Evolutionary conservation across 2,113 vertebrate species (phyloP).

Genomic region (Pelodiscus sinensis): DNA sequence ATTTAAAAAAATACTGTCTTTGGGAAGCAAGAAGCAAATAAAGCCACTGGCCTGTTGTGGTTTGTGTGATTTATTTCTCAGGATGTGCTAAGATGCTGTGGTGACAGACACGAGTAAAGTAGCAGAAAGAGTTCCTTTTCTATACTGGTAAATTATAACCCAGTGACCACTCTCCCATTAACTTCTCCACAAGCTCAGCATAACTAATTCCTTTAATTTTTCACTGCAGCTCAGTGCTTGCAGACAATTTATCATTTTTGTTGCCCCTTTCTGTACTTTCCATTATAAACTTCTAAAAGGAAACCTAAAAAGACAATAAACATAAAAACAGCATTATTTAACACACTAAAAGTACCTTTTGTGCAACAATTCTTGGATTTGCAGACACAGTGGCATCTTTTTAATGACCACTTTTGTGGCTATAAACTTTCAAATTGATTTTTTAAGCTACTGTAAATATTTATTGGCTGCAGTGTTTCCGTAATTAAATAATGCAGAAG

Average conservation of each 20-base stretch:
- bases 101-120: not conserved
- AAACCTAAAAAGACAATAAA: not conserved
- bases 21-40: not conserved
- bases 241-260: not conserved
- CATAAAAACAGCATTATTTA: not conserved
- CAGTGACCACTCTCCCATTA: rapidly evolving
- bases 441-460: not conserved
- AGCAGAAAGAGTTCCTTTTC: not conserved
- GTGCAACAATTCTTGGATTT: not conserved
- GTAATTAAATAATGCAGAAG: not conserved
- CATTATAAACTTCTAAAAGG: not conserved
- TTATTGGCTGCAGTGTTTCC: not conserved
- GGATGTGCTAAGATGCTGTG: not conserved
- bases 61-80: not conserved
- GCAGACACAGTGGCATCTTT: not conserved
- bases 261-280: not conserved
- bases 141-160: not conserved
- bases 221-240: not conserved
- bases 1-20: not conserved
- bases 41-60: not conserved
- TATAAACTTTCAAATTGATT: not conserved
- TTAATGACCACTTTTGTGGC: not conserved
- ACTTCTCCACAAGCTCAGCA: rapidly evolving
- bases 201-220: not conserved
- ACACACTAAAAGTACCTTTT: not conserved